phyloP scores from a whole-genome alignment of 2,797 vertebrate species.

The Lutjanus argentimaculatus region DNA sequence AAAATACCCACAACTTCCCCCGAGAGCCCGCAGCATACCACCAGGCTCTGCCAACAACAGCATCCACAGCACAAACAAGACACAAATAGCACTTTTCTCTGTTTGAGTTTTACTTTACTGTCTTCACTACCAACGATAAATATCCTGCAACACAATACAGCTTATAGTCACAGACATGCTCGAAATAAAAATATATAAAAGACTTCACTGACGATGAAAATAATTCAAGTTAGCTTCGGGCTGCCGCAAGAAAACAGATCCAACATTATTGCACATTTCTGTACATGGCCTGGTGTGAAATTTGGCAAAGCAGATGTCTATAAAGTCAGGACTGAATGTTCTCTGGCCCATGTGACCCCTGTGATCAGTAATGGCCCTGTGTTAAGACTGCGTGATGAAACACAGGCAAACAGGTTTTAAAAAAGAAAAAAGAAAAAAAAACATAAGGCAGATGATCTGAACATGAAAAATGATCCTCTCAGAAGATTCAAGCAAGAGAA shows the following conservation, averaged over 20 bases:
- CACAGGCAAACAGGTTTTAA: slow-evolving; percentile 41
- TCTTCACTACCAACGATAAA: slow-evolving; percentile 54
- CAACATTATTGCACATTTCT: slow-evolving; percentile 67
- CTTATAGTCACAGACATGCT: slow-evolving; percentile 62
- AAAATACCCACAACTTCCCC: slow-evolving; percentile 53
- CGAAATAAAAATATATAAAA: slow-evolving; percentile 66
- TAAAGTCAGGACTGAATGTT: slow-evolving; percentile 33
- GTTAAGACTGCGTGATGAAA: slow-evolving; percentile 61
- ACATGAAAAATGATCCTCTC: slow-evolving; percentile 54
- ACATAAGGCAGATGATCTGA: slow-evolving; percentile 70
- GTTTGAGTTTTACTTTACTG: slow-evolving; percentile 62
- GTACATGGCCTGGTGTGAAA: slow-evolving; percentile 54
- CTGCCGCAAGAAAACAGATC: slow-evolving; percentile 39
- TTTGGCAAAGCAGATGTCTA: slow-evolving; percentile 78
- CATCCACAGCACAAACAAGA: slow-evolving; percentile 48
- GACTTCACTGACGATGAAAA: background rate
- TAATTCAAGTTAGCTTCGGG: slow-evolving; percentile 26
- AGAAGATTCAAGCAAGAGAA: slow-evolving; percentile 40
- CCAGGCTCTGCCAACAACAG: slow-evolving; percentile 36
- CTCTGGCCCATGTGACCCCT: slow-evolving; percentile 20
- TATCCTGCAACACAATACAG: slow-evolving; percentile 63
- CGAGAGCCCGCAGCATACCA: slow-evolving; percentile 32
- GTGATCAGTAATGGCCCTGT: slow-evolving; percentile 28
- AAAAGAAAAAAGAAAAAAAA: slow-evolving; percentile 12
- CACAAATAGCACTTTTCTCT: slow-evolving; percentile 46